phyloP scores from a whole-genome alignment of 2,113 vertebrate species.

The Apus apus region DNA sequence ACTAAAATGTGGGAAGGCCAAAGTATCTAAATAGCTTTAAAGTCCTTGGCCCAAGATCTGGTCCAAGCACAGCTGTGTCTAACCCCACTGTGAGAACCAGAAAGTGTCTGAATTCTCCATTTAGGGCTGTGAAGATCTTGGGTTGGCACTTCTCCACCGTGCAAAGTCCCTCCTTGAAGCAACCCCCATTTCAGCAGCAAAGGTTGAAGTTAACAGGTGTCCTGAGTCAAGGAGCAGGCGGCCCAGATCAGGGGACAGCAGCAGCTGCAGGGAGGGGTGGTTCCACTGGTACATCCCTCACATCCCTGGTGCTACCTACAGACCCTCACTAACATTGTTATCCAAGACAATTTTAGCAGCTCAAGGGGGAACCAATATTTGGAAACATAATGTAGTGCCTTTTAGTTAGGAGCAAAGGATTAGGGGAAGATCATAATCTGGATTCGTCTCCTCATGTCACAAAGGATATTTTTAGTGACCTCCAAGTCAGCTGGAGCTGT shows the following conservation, averaged over 20 bases:
- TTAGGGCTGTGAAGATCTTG: background rate
- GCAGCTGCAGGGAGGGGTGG: slow-evolving; percentile 43
- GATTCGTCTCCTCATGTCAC: background rate
- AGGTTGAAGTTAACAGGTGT: slow-evolving; percentile 44
- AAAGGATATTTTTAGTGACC: background rate
- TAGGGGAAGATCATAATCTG: background rate
- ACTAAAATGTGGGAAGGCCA: slow-evolving; percentile 4
- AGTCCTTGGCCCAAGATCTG: background rate
- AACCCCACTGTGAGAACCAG: slow-evolving; percentile 50
- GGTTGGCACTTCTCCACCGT: slow-evolving; percentile 44
- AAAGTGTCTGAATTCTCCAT: background rate
- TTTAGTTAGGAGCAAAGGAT: background rate
- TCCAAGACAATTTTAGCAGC: background rate
- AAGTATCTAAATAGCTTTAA: slow-evolving; percentile 4
- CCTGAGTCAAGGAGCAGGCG: background rate
- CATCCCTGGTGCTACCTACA: background rate
- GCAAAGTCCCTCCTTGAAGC: slow-evolving; percentile 20
- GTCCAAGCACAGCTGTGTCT: slow-evolving; percentile 33
- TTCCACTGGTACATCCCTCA: background rate
- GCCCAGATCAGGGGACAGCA: background rate
- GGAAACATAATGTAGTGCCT: background rate
- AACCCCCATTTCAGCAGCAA: background rate
- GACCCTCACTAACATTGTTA: background rate
- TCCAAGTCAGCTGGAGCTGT: background rate
- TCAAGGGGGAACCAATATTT: background rate